Conservation (phyloP, 1,140 invertebrate genomes). For the Rhopalosiphum padi region DNA sequence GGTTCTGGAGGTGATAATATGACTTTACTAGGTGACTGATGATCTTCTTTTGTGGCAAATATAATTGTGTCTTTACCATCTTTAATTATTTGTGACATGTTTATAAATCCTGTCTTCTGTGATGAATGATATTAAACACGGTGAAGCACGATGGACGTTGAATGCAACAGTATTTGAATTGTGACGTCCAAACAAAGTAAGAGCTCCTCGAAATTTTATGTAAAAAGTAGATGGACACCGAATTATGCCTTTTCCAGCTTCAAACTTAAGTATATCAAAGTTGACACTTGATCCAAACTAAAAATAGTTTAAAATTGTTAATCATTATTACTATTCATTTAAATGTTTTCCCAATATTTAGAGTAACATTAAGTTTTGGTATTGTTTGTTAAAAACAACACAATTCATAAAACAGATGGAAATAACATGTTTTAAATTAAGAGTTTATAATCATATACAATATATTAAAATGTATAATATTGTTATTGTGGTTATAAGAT, state of each 20-base stretch:
- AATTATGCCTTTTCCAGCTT: slow-evolving; percentile 66
- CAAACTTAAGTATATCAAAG: slow-evolving; percentile 70
- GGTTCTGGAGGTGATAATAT: slow-evolving; percentile 76
- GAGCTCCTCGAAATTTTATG: slow-evolving; percentile 68
- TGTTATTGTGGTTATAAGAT: not conserved
- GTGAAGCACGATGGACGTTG: slow-evolving; percentile 67
- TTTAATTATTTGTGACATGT: slow-evolving; percentile 65
- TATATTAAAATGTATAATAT: not conserved
- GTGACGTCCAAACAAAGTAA: slow-evolving; percentile 68
- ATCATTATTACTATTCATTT: not conserved
- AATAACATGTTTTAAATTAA: not conserved
- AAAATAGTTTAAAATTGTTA: slow-evolving; percentile 14
- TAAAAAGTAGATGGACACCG: slow-evolving; percentile 68
- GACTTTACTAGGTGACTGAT: slow-evolving; percentile 75
- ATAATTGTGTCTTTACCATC: slow-evolving; percentile 84
- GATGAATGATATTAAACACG: slow-evolving; percentile 64
- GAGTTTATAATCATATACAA: not conserved
- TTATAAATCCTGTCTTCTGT: slow-evolving; percentile 63
- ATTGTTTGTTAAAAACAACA: not conserved
- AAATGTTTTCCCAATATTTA: not conserved
- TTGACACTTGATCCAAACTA: slow-evolving; percentile 65
- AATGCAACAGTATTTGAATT: slow-evolving; percentile 68
- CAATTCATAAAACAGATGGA: not conserved
- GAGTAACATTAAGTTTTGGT: too few species aligned
- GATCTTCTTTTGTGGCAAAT: slow-evolving; percentile 83